Evolutionary conservation across 37 sponge, comb jelly and placozoan species (phyloP).

Genomic region (Bolinopsis microptera): DNA sequence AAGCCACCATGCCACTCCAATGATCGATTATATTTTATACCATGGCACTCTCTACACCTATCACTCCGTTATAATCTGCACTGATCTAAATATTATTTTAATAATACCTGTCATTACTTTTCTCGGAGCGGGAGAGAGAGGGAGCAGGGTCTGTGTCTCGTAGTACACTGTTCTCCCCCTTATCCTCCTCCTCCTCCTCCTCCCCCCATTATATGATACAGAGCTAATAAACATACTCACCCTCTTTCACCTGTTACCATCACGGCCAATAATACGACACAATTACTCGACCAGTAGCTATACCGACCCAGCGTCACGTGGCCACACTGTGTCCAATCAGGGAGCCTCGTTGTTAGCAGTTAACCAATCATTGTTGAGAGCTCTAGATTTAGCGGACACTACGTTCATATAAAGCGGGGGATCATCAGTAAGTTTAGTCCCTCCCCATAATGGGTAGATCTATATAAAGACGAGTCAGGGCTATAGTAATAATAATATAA

Average conservation of each 20-base stretch:
- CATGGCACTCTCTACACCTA: not conserved
- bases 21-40: not conserved
- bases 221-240: not conserved
- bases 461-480: not conserved
- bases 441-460: not conserved
- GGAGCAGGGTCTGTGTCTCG: no score
- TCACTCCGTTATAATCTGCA: not conserved
- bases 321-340: not conserved
- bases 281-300: not conserved
- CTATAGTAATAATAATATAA: not conserved
- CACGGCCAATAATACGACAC: not conserved
- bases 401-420: not conserved
- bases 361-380: not conserved
- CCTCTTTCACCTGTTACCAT: not conserved
- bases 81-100: not conserved
- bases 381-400: not conserved
- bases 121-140: not conserved
- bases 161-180: no score
- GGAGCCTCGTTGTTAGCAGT: not conserved
- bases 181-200: no score
- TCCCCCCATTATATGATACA: not conserved
- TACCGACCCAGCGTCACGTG: not conserved
- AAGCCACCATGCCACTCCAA: not conserved
- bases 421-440: not conserved
- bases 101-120: not conserved